Percentiles rank a stretch among this genome's conserved stretches.
Evolutionary conservation across 2,888 invertebrate genomes (phyloP).

Genomic region (Drosophila hamatofila): DNA sequence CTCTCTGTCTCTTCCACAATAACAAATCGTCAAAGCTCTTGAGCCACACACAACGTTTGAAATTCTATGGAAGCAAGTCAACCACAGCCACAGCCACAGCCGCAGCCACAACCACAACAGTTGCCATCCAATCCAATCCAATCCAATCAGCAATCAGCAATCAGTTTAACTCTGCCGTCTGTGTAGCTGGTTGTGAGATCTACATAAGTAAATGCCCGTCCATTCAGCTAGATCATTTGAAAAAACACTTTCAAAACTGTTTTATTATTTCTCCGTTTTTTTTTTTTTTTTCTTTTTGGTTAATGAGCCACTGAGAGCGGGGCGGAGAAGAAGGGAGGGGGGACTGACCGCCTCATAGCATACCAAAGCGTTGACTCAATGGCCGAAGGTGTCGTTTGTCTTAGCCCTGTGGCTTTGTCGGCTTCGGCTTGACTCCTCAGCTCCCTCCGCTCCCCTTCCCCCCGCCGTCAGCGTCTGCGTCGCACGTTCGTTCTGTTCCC

Average conservation of each 20-base stretch:
- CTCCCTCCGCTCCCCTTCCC: no score
- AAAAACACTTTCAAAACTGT: conserved; percentile 42
- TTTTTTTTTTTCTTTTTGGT: conserved; percentile 18
- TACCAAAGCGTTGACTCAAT: conserved; percentile 80
- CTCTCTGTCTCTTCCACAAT: not conserved
- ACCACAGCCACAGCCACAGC: not conserved
- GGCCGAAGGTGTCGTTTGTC: conserved; percentile 77
- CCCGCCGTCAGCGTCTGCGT: not conserved
- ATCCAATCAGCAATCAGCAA: conserved; percentile 29
- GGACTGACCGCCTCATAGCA: conserved; percentile 25
- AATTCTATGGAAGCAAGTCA: conserved; percentile 20
- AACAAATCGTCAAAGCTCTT: conserved; percentile 3
- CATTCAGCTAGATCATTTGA: conserved; percentile 42
- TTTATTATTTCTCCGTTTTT: conserved; percentile 13
- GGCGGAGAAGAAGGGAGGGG: not conserved
- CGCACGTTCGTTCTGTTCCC: conserved; percentile 15
- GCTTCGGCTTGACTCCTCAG: conserved; percentile 38
- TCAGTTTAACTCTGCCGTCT: conserved; percentile 29
- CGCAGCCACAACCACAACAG: not conserved
- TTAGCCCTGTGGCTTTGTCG: conserved; percentile 71
- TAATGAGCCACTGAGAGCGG: conserved; percentile 45
- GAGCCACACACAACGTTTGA: conserved; percentile 32
- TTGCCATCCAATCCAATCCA: conserved; percentile 26
- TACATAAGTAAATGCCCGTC: conserved; percentile 37
- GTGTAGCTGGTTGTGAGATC: conserved; percentile 37